Evolutionary conservation across 2,113 vertebrate genomes (phyloP).

Genomic region (Callithrix jacchus): DNA sequence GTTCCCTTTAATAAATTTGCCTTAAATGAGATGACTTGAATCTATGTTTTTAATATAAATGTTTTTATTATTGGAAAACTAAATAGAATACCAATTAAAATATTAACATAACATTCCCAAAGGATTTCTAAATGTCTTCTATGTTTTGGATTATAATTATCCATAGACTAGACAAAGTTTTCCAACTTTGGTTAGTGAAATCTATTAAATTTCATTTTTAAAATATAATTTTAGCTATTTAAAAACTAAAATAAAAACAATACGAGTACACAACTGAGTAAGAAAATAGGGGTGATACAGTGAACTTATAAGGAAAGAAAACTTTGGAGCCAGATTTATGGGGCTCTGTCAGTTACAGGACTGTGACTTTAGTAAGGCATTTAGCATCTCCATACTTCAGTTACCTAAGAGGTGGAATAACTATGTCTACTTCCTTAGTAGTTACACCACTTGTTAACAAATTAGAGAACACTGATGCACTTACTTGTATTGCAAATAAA

Average conservation of each 20-base stretch:
- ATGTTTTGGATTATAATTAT: slow-evolving; percentile 7
- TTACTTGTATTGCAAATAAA: neutral
- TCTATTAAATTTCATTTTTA: slow-evolving; percentile 12
- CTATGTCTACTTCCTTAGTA: neutral
- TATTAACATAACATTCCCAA: neutral
- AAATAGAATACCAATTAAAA: neutral
- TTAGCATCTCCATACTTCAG: neutral
- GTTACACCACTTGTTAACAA: neutral
- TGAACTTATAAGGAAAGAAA: neutral
- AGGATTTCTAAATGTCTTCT: neutral
- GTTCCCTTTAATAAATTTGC: neutral
- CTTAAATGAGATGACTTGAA: neutral
- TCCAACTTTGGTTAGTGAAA: neutral
- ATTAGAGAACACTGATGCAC: neutral
- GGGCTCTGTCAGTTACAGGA: neutral
- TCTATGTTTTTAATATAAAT: neutral
- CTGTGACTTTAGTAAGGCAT: neutral
- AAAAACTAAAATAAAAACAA: slow-evolving; percentile 8
- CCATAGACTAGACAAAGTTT: neutral
- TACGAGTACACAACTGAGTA: neutral
- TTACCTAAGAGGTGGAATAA: neutral
- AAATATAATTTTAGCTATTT: slow-evolving; percentile 7
- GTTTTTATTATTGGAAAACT: slow-evolving; percentile 26
- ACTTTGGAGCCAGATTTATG: neutral
- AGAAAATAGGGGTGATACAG: neutral